These are phyloP conservation scores for Diadophis punctatus DNA, from an alignment of 2,113 vertebrate genomes.

Conservation along the genomic window DNA sequence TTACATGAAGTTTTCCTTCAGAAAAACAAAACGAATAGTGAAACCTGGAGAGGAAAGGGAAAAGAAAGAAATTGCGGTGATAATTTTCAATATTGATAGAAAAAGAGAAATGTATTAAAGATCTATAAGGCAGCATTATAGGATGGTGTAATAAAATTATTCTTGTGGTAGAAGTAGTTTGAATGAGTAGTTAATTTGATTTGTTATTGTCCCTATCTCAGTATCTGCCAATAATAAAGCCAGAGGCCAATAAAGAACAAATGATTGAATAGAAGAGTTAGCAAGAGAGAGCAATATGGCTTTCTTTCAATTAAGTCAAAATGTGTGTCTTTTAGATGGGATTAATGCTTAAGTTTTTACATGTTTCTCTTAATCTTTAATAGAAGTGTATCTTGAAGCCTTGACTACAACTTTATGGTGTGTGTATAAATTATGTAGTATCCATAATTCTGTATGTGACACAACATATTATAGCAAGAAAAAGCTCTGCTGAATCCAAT, in stretches of 20 bases:
- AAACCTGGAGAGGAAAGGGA: background rate
- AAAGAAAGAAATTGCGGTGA: background rate
- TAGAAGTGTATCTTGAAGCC: background rate
- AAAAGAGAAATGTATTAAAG: background rate
- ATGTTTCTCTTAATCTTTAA: background rate
- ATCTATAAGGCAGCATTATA: background rate
- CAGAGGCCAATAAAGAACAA: background rate
- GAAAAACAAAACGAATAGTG: background rate
- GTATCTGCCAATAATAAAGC: background rate
- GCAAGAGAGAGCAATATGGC: background rate
- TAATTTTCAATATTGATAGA: background rate
- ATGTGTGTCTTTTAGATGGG: background rate
- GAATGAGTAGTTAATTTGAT: background rate
- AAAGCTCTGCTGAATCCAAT: background rate
- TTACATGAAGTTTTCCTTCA: background rate
- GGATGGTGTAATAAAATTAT: background rate
- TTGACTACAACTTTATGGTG: background rate
- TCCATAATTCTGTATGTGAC: background rate
- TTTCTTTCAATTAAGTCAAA: background rate
- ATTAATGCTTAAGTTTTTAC: background rate
- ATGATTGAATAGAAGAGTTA: background rate
- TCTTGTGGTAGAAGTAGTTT: background rate
- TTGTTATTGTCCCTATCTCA: background rate
- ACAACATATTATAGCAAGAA: background rate
- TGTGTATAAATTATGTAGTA: background rate